phyloP scores from a whole-genome alignment of 2,888 invertebrate species.

The Parthenolecanium corni region DNA sequence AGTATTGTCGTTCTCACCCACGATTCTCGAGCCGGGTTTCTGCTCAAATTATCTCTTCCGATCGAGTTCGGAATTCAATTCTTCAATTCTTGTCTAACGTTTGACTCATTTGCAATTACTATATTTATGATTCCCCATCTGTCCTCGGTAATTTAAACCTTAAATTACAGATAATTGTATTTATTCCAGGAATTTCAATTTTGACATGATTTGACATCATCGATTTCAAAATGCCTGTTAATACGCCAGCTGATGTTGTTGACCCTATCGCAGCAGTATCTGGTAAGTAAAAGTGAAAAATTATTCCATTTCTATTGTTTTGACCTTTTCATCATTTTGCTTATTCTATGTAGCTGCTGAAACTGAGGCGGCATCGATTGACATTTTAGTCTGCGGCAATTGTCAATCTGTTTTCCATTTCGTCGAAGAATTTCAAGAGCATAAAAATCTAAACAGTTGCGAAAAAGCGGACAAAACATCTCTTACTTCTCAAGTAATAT shows the following conservation, averaged over 20 bases:
- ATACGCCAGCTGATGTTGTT: conserved; percentile 12
- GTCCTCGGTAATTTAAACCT: too few relatives aligned
- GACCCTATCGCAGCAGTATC: conserved; percentile 10
- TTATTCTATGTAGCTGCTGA: conserved; percentile 51
- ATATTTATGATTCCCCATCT: too few relatives aligned
- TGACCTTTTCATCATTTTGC: neutral
- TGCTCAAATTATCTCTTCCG: too few relatives aligned
- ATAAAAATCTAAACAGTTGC: conserved; percentile 48
- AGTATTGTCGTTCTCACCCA: too few relatives aligned
- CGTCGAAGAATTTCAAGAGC: conserved; percentile 63
- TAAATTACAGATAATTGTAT: too few relatives aligned
- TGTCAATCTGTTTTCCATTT: conserved; percentile 70
- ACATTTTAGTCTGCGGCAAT: conserved; percentile 71
- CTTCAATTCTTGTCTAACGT: too few relatives aligned
- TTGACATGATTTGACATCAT: conserved; percentile 1
- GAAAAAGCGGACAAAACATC: conserved; percentile 43
- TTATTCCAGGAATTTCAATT: too few relatives aligned
- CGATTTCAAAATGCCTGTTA: conserved; percentile 20
- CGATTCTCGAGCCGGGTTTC: too few relatives aligned
- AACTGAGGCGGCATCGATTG: conserved; percentile 60
- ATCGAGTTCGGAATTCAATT: too few relatives aligned
- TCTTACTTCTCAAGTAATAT: conserved; percentile 16
- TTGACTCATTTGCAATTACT: too few relatives aligned
- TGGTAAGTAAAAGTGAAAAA: neutral
- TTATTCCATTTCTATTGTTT: neutral